Evolutionary conservation across 2,113 vertebrate genomes (phyloP).

Genomic region (Nanorana parkeri): DNA sequence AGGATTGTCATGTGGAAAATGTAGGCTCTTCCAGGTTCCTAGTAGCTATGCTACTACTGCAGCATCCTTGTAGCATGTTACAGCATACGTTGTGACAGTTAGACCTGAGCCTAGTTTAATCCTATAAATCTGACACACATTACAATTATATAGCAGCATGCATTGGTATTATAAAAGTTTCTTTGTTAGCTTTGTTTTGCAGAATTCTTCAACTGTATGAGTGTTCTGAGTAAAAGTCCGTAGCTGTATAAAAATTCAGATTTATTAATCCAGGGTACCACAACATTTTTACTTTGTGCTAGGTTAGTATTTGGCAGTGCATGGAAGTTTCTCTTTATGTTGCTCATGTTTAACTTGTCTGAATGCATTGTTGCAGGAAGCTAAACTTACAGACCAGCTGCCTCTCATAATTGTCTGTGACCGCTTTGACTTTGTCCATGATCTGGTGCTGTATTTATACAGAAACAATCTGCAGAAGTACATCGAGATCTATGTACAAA

Average conservation of each 20-base stretch:
- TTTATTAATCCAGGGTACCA: too few species aligned
- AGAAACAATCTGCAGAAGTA: constrained; percentile 98
- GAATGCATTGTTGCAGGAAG: constrained; percentile 81
- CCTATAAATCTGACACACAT: neutral
- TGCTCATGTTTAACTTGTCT: neutral
- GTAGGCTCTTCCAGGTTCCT: neutral
- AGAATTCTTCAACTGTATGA: neutral
- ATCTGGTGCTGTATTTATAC: constrained; percentile 96
- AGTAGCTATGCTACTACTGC: neutral
- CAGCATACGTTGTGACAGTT: neutral
- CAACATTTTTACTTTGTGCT: neutral
- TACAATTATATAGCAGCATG: neutral
- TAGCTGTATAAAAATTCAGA: too few species aligned
- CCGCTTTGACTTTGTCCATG: constrained; percentile 97
- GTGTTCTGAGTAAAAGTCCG: neutral
- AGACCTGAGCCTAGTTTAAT: neutral
- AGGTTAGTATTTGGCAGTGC: neutral
- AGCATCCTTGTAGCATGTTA: neutral
- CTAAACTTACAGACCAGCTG: constrained; percentile 96
- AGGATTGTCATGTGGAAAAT: constrained; percentile 33
- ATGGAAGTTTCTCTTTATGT: neutral
- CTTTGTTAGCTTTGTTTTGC: neutral
- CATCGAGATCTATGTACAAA: constrained; percentile 98
- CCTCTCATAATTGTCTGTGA: constrained; percentile 98
- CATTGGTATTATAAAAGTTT: neutral